Evolutionary conservation across 37 sponge, comb jelly and placozoan genomes (phyloP).

Genomic region (Halisarca cf. caerulea): DNA sequence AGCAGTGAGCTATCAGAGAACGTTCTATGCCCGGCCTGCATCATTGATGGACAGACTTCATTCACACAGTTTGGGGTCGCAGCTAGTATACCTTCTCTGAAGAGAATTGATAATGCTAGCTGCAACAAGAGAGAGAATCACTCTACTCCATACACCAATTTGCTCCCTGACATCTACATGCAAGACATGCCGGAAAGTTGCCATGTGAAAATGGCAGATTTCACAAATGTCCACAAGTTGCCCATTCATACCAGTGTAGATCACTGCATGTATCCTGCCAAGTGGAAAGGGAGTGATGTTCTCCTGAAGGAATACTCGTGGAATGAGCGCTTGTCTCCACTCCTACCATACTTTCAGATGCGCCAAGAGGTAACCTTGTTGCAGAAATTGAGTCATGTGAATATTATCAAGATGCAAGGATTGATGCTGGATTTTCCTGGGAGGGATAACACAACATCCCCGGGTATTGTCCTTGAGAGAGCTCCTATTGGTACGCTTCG

Average conservation of each 20-base stretch:
- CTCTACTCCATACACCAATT: not conserved
- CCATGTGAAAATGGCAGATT: not conserved
- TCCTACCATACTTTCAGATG: constrained; percentile 52
- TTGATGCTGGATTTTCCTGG: constrained; percentile 26
- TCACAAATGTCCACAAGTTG: not conserved
- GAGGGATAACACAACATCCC: constrained; percentile 12
- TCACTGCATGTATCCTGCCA: not conserved
- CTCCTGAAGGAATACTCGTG: constrained; percentile 22
- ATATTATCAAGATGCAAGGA: constrained; percentile 57
- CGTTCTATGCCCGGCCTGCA: constrained; percentile 13
- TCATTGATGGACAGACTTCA: not conserved
- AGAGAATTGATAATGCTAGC: not conserved
- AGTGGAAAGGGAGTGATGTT: not conserved
- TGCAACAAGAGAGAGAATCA: constrained; percentile 7
- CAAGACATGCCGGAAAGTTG: not conserved
- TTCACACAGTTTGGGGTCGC: not conserved
- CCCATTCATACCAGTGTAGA: not conserved
- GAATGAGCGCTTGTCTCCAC: constrained; percentile 6
- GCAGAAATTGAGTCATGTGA: constrained; percentile 49
- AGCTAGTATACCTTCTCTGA: not conserved
- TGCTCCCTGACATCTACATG: constrained; percentile 21
- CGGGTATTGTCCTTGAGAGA: constrained; percentile 64
- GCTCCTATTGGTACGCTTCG: constrained; percentile 77
- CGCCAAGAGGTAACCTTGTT: constrained; percentile 71
- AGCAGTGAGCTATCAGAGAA: not conserved